Conservation (phyloP, 2,797 vertebrate species). For the Pterois miles region DNA sequence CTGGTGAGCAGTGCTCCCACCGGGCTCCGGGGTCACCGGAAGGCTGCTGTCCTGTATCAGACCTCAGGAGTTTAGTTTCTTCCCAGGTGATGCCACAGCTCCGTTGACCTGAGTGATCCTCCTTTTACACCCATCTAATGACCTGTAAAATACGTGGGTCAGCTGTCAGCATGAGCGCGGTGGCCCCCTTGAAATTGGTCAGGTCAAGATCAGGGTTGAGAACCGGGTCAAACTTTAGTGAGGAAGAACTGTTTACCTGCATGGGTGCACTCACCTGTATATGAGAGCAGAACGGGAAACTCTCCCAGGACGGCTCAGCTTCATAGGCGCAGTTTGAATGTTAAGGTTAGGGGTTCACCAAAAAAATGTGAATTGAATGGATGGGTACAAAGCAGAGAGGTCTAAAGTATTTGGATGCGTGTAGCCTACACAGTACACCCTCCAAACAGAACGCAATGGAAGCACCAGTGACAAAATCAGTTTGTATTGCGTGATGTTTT, state of each 20-base stretch:
- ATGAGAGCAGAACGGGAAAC: neutral
- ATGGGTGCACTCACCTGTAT: slow-evolving; percentile 18
- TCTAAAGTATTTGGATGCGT: too few relatives aligned
- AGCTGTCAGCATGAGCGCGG: slow-evolving; percentile 37
- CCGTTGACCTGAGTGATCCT: slow-evolving; percentile 34
- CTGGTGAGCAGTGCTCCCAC: slow-evolving; percentile 22
- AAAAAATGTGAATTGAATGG: too few relatives aligned
- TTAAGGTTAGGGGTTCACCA: too few relatives aligned
- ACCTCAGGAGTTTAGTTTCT: slow-evolving; percentile 22
- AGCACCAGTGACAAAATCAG: too few relatives aligned
- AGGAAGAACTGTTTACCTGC: slow-evolving; percentile 35
- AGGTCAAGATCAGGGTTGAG: slow-evolving; percentile 64
- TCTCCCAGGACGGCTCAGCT: neutral
- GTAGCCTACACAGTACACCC: too few relatives aligned
- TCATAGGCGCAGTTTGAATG: too few relatives aligned
- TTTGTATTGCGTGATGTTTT: too few relatives aligned
- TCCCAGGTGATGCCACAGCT: slow-evolving; percentile 24
- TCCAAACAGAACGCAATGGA: too few relatives aligned
- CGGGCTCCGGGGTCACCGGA: slow-evolving; percentile 38
- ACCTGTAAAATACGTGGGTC: slow-evolving; percentile 62
- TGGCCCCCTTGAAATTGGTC: slow-evolving; percentile 36
- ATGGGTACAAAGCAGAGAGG: too few relatives aligned
- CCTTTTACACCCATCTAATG: slow-evolving; percentile 23
- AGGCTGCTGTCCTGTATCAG: slow-evolving; percentile 35
- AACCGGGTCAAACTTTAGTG: slow-evolving; percentile 26